Conservation (phyloP, 1,140 invertebrate genomes). For the Elymnias hypermnestra region DNA sequence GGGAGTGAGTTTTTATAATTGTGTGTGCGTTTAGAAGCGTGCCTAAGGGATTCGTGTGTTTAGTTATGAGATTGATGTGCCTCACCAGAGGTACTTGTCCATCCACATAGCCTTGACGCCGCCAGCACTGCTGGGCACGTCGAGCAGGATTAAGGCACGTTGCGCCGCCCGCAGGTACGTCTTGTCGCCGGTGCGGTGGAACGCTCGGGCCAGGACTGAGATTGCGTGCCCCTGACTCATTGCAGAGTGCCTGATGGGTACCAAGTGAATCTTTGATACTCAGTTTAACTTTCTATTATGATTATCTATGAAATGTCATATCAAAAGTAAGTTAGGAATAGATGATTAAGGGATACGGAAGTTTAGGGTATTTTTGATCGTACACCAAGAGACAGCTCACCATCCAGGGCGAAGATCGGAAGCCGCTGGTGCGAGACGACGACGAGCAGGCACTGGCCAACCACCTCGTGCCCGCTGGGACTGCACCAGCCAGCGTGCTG, state of each 20-base stretch:
- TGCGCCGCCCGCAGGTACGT: conserved; percentile 89
- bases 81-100: conserved; percentile 84
- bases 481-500: conserved; percentile 94
- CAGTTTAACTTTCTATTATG: too few species aligned
- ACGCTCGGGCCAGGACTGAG: conserved; percentile 93
- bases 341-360: too few species aligned
- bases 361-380: too few species aligned
- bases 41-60: too few species aligned
- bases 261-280: too few species aligned
- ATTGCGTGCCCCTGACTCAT: conserved; percentile 99
- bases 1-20: too few species aligned
- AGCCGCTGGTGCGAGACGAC: conserved; percentile 86
- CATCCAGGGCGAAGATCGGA: conserved; percentile 89
- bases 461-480: conserved; percentile 91
- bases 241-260: conserved; percentile 88
- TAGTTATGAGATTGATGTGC: neutral
- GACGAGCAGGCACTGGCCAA: conserved; percentile 91
- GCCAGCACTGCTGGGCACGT: conserved; percentile 81
- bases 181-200: conserved; percentile 85
- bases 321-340: too few species aligned
- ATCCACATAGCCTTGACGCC: conserved; percentile 92
- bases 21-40: too few species aligned
- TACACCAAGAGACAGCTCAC: too few species aligned
- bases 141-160: conserved; percentile 88
- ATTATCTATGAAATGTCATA: too few species aligned